Percentiles rank a stretch among this genome's conserved stretches.
Conservation (phyloP, 2,888 invertebrate genomes). For the Thymelicus lineola region DNA sequence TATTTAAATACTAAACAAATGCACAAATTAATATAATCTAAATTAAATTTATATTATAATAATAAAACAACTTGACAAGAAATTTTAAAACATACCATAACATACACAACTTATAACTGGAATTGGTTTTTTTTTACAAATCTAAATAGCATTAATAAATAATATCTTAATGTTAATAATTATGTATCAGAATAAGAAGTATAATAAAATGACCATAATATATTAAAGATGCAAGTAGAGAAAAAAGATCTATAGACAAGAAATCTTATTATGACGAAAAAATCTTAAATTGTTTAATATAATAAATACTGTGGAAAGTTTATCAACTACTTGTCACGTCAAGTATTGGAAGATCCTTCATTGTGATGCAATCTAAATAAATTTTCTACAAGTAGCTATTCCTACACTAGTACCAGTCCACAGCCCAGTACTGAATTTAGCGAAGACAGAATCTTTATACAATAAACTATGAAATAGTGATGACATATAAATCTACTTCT, state of each 20-base stretch:
- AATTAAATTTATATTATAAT: not conserved
- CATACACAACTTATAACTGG: too few relatives aligned
- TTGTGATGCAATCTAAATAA: too few relatives aligned
- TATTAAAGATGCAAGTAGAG: too few relatives aligned
- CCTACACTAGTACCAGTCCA: not conserved
- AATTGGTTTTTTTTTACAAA: conserved; percentile 10
- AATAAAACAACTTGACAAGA: not conserved
- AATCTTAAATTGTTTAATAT: too few relatives aligned
- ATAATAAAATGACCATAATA: not conserved
- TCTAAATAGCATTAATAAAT: not conserved
- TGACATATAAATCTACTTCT: not conserved
- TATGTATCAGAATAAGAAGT: not conserved
- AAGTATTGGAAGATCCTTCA: too few relatives aligned
- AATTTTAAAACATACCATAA: not conserved
- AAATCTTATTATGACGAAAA: not conserved
- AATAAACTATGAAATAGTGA: conserved; percentile 10
- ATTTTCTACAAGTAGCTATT: not conserved
- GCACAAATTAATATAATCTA: not conserved
- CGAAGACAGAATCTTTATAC: not conserved
- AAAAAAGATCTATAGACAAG: not conserved
- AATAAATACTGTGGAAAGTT: too few relatives aligned
- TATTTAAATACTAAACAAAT: not conserved
- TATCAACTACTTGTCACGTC: too few relatives aligned
- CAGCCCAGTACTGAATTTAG: not conserved
- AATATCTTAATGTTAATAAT: not conserved